A percentile compares a stretch with the other conserved stretches of the same genome.
These are phyloP conservation scores for Regulus satrapa DNA, from an alignment of 2,113 vertebrate genomes.

Conservation along the genomic window DNA sequence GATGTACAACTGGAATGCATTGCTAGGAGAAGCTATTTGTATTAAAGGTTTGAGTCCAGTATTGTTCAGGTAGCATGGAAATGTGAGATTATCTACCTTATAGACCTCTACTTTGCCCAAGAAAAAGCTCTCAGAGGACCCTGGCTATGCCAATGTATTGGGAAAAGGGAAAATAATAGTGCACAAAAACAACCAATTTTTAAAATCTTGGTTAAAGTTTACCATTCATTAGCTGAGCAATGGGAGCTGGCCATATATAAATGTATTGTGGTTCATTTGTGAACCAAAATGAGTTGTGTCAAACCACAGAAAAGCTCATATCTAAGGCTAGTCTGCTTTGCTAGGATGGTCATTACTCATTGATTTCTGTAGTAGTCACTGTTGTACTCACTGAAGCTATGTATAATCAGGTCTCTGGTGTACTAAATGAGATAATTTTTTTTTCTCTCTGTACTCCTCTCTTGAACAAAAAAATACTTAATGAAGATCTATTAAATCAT, in stretches of 20 bases:
- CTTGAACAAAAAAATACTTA: background rate
- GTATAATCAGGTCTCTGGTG: background rate
- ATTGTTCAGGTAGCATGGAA: background rate
- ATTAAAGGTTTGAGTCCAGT: background rate
- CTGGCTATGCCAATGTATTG: background rate
- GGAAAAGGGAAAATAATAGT: background rate
- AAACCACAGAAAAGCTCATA: background rate
- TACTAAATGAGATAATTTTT: background rate
- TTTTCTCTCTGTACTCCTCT: background rate
- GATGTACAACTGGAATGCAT: background rate
- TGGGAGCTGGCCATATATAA: background rate
- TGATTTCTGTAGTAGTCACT: background rate
- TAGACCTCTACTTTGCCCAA: background rate
- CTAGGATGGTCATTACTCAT: background rate
- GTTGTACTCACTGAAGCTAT: background rate
- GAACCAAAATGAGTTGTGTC: background rate
- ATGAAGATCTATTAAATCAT: background rate
- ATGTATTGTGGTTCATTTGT: background rate
- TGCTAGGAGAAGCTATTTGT: background rate
- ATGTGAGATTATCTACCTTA: background rate
- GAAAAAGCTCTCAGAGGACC: background rate
- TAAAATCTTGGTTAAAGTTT: background rate
- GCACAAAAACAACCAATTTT: background rate
- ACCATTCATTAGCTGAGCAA: background rate
- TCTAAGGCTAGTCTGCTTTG: background rate